These are phyloP conservation scores for Tauraco erythrolophus DNA, from an alignment of 2,113 vertebrate genomes.

Conservation along the genomic window DNA sequence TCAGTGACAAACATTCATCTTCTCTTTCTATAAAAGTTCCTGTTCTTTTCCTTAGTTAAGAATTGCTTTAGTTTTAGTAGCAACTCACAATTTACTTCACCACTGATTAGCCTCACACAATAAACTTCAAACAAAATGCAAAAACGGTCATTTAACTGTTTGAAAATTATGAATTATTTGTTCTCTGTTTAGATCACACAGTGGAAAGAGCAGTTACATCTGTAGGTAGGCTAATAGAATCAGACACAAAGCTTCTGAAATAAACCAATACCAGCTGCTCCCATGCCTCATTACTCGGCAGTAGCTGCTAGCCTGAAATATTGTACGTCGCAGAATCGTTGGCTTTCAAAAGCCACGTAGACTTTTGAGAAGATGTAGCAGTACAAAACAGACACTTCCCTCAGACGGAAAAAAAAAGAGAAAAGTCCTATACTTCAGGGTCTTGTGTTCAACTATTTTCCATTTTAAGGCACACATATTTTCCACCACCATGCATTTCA, in stretches of 20 bases:
- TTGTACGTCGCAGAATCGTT: constrained; percentile 13
- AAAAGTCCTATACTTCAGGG: constrained; percentile 4
- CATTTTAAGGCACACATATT: constrained; percentile 40
- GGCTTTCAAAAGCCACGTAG: constrained; percentile 61
- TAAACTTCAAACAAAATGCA: constrained; percentile 44
- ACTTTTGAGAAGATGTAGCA: constrained; percentile 67
- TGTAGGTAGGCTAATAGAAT: constrained; percentile 72
- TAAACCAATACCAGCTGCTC: constrained; percentile 75
- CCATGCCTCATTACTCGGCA: constrained; percentile 72
- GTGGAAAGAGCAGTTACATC: constrained; percentile 62
- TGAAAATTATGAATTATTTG: constrained; percentile 66
- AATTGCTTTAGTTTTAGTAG: constrained; percentile 6
- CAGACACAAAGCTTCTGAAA: constrained; percentile 73
- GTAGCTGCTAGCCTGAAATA: constrained; percentile 63
- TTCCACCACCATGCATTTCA: constrained; percentile 58
- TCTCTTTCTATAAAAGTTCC: constrained; percentile 71
- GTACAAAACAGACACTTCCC: constrained; percentile 45
- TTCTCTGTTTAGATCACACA: constrained; percentile 42
- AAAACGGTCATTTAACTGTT: constrained; percentile 48
- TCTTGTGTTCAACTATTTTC: constrained; percentile 66
- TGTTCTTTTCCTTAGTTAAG: constrained; percentile 58
- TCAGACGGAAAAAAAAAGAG: neutral
- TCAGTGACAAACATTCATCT: constrained; percentile 86
- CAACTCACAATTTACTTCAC: constrained; percentile 17
- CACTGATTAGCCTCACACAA: constrained; percentile 36